Evolutionary conservation across 2,113 vertebrate species (phyloP).

Genomic region (Prionailurus viverrinus): DNA sequence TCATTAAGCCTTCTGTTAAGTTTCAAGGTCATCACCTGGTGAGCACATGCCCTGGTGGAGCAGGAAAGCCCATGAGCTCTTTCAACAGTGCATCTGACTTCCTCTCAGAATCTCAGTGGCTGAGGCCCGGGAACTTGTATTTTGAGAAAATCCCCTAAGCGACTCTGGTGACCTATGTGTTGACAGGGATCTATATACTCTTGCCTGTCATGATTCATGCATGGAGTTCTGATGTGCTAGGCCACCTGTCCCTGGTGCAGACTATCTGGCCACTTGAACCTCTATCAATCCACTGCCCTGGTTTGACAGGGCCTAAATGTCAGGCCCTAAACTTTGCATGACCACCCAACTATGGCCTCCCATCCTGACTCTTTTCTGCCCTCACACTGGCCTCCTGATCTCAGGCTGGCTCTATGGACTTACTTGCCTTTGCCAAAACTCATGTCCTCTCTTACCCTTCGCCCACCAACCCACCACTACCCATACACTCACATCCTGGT

Average conservation of each 20-base stretch:
- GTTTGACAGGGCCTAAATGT: not conserved
- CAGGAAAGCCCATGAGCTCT: not conserved
- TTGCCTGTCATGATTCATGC: not conserved
- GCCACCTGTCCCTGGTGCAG: not conserved
- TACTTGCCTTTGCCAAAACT: not conserved
- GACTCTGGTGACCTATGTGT: not conserved
- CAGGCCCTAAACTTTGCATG: not conserved
- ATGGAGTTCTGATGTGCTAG: not conserved
- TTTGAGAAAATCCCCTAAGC: not conserved
- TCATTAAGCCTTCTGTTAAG: not conserved
- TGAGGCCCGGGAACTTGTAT: not conserved
- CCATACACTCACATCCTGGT: not conserved
- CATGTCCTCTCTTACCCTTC: not conserved
- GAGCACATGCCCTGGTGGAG: not conserved
- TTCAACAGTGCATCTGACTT: not conserved
- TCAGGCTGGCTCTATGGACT: not conserved
- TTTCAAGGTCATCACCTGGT: not conserved
- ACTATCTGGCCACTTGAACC: not conserved
- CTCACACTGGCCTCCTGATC: not conserved
- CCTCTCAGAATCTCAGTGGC: not conserved
- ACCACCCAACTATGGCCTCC: not conserved
- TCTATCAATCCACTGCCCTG: not conserved
- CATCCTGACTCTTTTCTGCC: not conserved
- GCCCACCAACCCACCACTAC: rapidly evolving
- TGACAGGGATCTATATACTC: not conserved